Conservation (phyloP, 2,888 invertebrate genomes). For the Diplolepis rosae region DNA sequence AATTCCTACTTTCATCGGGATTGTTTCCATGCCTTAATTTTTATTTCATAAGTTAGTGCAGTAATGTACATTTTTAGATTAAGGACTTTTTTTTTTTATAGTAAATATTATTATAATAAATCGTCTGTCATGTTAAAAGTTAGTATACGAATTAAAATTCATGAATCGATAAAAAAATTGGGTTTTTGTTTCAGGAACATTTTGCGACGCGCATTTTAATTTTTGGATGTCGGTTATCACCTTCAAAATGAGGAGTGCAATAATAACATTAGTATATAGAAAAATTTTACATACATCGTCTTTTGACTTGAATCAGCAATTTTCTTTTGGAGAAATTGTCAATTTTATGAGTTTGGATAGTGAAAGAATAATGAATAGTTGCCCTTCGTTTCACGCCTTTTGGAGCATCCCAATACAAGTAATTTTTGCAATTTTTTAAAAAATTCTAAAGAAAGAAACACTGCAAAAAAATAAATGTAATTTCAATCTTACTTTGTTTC, state of each 20-base stretch:
- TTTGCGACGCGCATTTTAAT: conserved; percentile 91
- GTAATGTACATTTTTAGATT: neutral
- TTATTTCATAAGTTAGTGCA: no score
- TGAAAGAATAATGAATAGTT: conserved; percentile 95
- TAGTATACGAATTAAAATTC: no score
- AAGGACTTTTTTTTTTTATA: neutral
- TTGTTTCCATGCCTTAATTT: no score
- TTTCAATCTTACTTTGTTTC: conserved; percentile 62
- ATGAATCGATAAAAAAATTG: neutral
- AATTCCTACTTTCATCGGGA: neutral
- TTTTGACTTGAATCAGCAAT: conserved; percentile 68
- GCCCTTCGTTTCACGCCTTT: conserved; percentile 95
- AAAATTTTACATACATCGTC: conserved; percentile 76
- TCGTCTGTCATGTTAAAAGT: no score
- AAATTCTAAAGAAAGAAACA: neutral
- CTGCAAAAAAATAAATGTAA: neutral
- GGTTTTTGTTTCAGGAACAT: conserved; percentile 77
- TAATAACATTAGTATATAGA: conserved; percentile 88
- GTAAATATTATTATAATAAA: conserved; percentile 9
- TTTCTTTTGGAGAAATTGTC: conserved; percentile 89
- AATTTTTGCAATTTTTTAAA: no score
- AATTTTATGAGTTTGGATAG: conserved; percentile 98
- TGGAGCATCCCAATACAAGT: conserved; percentile 98
- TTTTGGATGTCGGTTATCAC: conserved; percentile 90
- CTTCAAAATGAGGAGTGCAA: conserved; percentile 89